Evolutionary conservation across 30 jellyfish, hydroid and myxozoan species (phyloP), one percentile per base, ranked within the genome.

Genomic region (Aurelia aurita complex sp. Pacific): DNA sequence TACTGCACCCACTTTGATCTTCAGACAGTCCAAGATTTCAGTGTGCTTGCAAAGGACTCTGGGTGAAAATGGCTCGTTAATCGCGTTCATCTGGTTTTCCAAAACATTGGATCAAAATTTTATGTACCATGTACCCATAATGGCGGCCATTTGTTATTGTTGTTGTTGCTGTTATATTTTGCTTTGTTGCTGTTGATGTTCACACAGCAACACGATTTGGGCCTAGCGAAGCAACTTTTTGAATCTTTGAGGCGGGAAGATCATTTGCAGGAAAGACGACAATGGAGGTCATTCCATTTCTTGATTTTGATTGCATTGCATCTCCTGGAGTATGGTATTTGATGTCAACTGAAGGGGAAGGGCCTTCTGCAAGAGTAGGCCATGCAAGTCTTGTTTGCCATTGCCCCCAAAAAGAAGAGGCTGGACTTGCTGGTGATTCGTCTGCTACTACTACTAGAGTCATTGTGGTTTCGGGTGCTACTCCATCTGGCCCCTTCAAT

Each of bases 311-410:
- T 18, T 76, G 85, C 62, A 61, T 18, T 46, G 90, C 96, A 2
- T n/a, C 77, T 3, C 74, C 74, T 46, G 87, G 89, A 9, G 54
- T 87, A 33, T 87, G 96, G 96, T 87, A 87, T 53, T 35, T 79
- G 34, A 54, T 87, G 10, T 69, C 90, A 1, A 79, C 90, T 13
- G 90, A 78, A 18, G 87, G 87, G 12, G 87, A 87, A 1, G 90
- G 86, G 2, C 96, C 96, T 9, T 87, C 86, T 67, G 77, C 91
- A 16, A 63, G 96, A 23, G 96, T 87, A 33, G 96, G 96, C 69
- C 96, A 87, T 68, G 90, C 89, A 29, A 64, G 85, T 52, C 16
- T 76, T 59, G 69, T 79, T 34, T 69, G 83, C 23, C 59, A 29
- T 14, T 51, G 78, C 65, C 36, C 73, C 33, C 12, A 18, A 43